Conservation (phyloP, 2,888 invertebrate species). For the Drosophila stalkeri region DNA sequence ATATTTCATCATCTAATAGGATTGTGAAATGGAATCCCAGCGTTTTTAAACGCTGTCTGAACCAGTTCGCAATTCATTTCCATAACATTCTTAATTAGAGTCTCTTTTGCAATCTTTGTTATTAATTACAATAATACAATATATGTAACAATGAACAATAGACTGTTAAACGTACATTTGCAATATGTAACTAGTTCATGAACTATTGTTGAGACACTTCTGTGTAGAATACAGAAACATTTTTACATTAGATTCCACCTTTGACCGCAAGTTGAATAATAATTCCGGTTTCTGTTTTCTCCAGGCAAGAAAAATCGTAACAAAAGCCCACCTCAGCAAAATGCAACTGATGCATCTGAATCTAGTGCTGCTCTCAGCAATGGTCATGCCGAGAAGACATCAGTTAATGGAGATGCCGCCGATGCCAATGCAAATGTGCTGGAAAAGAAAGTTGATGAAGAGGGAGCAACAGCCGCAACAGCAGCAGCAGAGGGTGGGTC, state of each 20-base stretch:
- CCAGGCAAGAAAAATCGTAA: slow-evolving; percentile 75
- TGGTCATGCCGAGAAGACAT: slow-evolving; percentile 69
- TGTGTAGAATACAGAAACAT: not conserved
- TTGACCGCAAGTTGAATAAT: slow-evolving; percentile 35
- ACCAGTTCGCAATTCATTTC: not conserved
- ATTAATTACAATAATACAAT: not conserved
- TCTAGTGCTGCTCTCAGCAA: slow-evolving; percentile 64
- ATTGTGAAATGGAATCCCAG: not conserved
- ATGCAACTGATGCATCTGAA: slow-evolving; percentile 28
- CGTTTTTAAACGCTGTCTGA: not conserved
- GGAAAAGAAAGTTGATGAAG: slow-evolving; percentile 13
- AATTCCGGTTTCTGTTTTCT: slow-evolving; percentile 9
- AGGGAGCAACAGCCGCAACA: slow-evolving; percentile 9
- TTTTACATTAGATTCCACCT: slow-evolving; percentile 5
- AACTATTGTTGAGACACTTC: not conserved
- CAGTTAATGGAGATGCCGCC: slow-evolving; percentile 42
- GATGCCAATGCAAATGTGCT: slow-evolving; percentile 71
- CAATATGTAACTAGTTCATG: slow-evolving; percentile 9
- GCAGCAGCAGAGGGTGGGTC: not conserved
- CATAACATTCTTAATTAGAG: not conserved
- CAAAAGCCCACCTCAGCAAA: slow-evolving; percentile 68
- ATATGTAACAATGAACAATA: slow-evolving; percentile 7
- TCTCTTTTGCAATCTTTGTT: not conserved
- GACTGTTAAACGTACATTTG: not conserved
- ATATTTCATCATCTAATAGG: not conserved